A percentile compares a stretch with the other conserved stretches of the same genome.
Conservation (phyloP, 2,888 invertebrate genomes). For the Acrobasis repandana region DNA sequence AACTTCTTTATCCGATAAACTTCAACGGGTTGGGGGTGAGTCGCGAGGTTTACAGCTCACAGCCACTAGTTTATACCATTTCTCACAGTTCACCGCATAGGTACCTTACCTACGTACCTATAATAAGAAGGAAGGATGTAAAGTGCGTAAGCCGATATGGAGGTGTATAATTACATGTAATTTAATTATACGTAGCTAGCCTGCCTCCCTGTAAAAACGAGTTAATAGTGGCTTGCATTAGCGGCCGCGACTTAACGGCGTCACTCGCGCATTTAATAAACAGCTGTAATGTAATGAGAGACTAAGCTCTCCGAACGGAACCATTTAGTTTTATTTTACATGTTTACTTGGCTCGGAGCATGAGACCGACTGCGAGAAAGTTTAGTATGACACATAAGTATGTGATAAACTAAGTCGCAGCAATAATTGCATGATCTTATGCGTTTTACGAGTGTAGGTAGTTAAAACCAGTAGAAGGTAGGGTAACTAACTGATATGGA, state of each 20-base stretch:
- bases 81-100: not conserved
- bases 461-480: no score
- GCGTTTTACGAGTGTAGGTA: no score
- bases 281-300: conserved; percentile 31
- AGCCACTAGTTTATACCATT: no score
- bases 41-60: no score
- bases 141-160: conserved; percentile 14
- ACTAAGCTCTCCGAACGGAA: conserved; percentile 29
- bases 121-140: not conserved
- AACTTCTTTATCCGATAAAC: no score
- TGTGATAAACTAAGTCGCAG: no score
- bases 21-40: no score
- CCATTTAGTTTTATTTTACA: conserved; percentile 27
- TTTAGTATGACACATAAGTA: not conserved
- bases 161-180: not conserved
- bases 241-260: conserved; percentile 27
- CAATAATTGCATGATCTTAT: no score
- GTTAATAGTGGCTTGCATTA: conserved; percentile 16
- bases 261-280: conserved; percentile 29
- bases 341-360: not conserved
- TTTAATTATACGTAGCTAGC: not conserved
- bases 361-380: not conserved
- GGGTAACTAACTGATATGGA: no score
- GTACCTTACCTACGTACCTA: conserved; percentile 6
- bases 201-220: not conserved